phyloP scores from a whole-genome alignment of 2,888 invertebrate species.

The Loripinus fragilis region DNA sequence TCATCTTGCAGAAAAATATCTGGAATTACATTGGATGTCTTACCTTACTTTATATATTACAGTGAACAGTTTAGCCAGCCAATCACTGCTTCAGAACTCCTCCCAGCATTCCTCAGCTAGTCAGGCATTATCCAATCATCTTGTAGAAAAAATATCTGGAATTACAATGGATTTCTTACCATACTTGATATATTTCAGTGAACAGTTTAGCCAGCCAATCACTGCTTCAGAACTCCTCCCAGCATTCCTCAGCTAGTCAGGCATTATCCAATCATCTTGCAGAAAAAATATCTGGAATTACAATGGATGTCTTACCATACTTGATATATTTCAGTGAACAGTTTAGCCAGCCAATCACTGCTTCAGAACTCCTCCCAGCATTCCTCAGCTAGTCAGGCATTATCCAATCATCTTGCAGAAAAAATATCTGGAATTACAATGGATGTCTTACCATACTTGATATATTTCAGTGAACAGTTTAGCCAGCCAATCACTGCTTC shows the following conservation, averaged over 20 bases:
- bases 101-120: conserved; percentile 2
- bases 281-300: too few species aligned
- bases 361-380: conserved; percentile 47
- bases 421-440: too few species aligned
- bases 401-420: conserved; percentile 71
- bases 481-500: conserved; percentile 56
- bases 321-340: conserved; percentile 65
- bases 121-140: conserved; percentile 4
- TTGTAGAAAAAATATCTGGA: too few species aligned
- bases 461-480: conserved; percentile 51
- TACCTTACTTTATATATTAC: conserved; percentile 22
- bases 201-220: conserved; percentile 56
- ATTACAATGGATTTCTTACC: too few species aligned
- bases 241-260: conserved; percentile 50
- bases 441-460: too few species aligned
- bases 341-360: conserved; percentile 52
- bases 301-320: too few species aligned
- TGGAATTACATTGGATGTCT: too few species aligned
- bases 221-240: conserved; percentile 53
- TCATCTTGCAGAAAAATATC: too few species aligned
- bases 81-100: neutral
- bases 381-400: conserved; percentile 56
- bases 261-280: conserved; percentile 74
- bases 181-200: conserved; percentile 52
- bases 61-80: conserved; percentile 53